Conservation (phyloP, 2,113 vertebrate species). For the Heterotilapia buettikoferi region DNA sequence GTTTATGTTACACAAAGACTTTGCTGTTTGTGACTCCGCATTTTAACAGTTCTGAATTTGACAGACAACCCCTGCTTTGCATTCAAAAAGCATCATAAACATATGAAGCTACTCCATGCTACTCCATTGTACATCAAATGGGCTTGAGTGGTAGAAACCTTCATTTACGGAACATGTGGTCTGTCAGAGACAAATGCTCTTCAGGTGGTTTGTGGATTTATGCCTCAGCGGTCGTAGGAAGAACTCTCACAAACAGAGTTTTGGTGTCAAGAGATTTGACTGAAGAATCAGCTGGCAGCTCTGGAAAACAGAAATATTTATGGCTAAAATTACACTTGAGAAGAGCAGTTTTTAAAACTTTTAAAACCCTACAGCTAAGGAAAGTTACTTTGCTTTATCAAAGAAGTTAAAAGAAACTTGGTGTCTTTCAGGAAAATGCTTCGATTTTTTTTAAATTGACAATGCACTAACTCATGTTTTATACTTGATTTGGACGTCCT, state of each 20-base stretch:
- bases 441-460: background rate
- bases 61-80: constrained; percentile 4
- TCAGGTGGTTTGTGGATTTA: constrained; percentile 13
- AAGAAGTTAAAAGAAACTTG: background rate
- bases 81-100: background rate
- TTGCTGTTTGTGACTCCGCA: background rate
- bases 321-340: background rate
- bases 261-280: constrained; percentile 84
- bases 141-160: background rate
- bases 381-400: background rate
- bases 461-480: background rate
- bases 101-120: background rate
- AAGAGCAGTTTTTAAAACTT: background rate
- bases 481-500: background rate
- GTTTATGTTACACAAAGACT: background rate
- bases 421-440: background rate
- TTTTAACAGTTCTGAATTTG: background rate
- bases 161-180: background rate
- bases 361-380: background rate
- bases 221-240: constrained; percentile 80
- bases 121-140: background rate
- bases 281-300: constrained; percentile 77
- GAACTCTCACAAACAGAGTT: constrained; percentile 81
- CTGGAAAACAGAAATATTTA: constrained; percentile 61
- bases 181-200: background rate